Evolutionary conservation across 2,888 invertebrate species (phyloP), one percentile per base, ranked within the genome.

Genomic region (Ennomos quercinarius): DNA sequence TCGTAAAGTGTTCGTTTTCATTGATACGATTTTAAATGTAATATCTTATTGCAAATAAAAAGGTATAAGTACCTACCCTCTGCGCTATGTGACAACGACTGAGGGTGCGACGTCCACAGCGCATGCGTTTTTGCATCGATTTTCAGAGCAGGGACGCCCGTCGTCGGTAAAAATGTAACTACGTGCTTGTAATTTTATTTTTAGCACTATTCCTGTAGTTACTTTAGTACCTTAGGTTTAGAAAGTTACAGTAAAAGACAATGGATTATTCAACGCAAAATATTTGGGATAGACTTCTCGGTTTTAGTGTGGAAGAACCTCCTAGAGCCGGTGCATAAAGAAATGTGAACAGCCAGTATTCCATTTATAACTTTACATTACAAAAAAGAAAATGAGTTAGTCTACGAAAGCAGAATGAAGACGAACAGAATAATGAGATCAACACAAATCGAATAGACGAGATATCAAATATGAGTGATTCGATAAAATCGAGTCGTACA

Each of bases 101-200:
- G 45, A 34, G 40, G 40, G 39, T n/a, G 34, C 27, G 13, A 4
- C 9, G 37, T 9, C n/a, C 10, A 50, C 11, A 10, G 48, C 59
- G 59, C 59, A 54, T 59, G 59, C 45, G 59, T 13, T 9, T 40
- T 44, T 51, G 46, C 59, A 59, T 59, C 45, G 59, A 59, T 59
- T 50, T 49, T 54, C 40, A 59, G 59, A 54, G 59, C 54, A 59
- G 59, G 44, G 54, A 54, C 42, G 13, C 13, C 12, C 2, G 3
- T 36, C 10, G 42, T 36, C 10, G 42, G 42, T 43, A n/a, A 43
- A 27, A 41, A 42, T 41, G 27, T 50, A 11, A 10, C n/a, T 27
- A 10, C n/a, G 38, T 9, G 47, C 10, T 34, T 44, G 34, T 44
- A 44, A 27, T 9, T 34, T 9, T 44, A 44, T 11, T 17, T 42